These are phyloP conservation scores for Astyanax mexicanus DNA, from an alignment of 2,797 vertebrate genomes.

Conservation along the genomic window DNA sequence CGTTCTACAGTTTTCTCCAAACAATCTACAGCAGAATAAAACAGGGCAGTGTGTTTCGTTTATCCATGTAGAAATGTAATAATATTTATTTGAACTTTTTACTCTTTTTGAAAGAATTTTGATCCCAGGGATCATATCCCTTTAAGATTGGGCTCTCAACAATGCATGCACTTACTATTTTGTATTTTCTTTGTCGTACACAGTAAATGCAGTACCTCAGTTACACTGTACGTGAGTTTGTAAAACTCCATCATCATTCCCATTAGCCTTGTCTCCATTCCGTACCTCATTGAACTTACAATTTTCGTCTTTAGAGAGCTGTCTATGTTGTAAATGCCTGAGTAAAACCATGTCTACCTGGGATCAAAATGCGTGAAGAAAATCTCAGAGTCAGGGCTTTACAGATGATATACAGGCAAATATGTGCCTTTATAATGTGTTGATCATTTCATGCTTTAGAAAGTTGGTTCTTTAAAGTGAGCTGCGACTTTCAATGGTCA, in stretches of 20 bases:
- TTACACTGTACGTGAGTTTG: not conserved
- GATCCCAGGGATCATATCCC: not conserved
- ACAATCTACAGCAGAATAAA: not conserved
- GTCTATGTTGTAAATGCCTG: constrained; percentile 24
- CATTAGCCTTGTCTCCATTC: not conserved
- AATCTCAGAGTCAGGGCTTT: not conserved
- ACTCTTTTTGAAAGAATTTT: not conserved
- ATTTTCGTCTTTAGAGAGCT: not conserved
- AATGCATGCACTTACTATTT: not conserved
- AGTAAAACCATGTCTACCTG: not conserved
- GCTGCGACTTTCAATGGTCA: no score
- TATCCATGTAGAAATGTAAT: constrained; percentile 16
- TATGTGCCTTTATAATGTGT: no score
- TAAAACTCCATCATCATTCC: not conserved
- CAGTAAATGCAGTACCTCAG: not conserved
- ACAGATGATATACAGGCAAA: not conserved
- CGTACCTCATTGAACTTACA: constrained; percentile 10
- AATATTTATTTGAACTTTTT: constrained; percentile 30
- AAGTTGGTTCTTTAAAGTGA: no score
- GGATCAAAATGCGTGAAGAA: no score
- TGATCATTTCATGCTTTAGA: no score
- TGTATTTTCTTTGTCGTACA: not conserved
- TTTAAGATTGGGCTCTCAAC: not conserved
- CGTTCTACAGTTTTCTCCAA: not conserved
- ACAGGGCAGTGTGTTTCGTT: constrained; percentile 34